Evolutionary conservation across 2,113 vertebrate species (phyloP).

Genomic region (Aleadryas rufinucha): DNA sequence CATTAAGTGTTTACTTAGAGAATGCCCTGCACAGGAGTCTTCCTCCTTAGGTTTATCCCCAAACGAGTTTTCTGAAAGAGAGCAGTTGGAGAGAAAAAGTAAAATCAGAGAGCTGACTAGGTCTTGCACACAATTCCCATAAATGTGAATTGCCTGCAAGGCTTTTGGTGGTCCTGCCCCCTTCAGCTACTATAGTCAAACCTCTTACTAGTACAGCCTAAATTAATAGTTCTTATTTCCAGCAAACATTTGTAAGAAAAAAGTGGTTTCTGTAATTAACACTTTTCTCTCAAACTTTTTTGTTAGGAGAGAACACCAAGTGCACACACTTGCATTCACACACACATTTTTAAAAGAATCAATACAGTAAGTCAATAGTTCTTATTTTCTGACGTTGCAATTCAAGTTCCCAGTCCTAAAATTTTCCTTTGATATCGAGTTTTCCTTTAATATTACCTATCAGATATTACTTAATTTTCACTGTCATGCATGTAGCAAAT

Average conservation of each 20-base stretch:
- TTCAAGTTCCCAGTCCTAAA: neutral
- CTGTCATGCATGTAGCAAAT: neutral
- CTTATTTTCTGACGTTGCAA: neutral
- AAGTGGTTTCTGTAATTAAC: neutral
- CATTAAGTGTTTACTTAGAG: neutral
- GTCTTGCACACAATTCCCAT: neutral
- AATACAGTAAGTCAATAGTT: neutral
- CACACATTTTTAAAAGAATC: neutral
- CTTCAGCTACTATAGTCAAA: neutral
- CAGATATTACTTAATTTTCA: neutral
- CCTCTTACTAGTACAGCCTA: neutral
- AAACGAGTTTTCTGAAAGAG: neutral
- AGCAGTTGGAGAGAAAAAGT: neutral
- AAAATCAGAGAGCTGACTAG: neutral
- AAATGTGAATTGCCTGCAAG: neutral
- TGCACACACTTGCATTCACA: neutral
- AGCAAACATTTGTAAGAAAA: neutral
- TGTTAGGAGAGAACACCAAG: neutral
- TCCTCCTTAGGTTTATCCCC: neutral
- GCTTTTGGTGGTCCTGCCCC: neutral
- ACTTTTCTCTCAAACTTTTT: neutral
- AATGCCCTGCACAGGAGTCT: neutral
- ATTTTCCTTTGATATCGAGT: neutral
- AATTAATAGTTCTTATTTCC: neutral
- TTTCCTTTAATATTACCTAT: neutral